Evolutionary conservation across 2,113 vertebrate species (phyloP), one percentile per base, ranked within the genome.

Genomic region (Paracanthobrama guichenoti): DNA sequence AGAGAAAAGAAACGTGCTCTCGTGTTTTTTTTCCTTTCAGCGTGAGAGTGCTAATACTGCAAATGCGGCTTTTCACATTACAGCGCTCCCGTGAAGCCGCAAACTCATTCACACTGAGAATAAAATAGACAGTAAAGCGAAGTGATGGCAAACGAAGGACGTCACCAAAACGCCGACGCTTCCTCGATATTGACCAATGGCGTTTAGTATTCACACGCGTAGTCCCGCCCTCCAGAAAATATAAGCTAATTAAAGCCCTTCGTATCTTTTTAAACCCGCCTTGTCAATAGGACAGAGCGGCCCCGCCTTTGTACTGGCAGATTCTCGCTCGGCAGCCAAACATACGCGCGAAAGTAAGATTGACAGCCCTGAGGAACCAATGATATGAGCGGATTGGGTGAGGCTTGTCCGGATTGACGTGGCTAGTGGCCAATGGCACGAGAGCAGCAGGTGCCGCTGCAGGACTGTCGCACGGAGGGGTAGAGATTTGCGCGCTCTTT

Each of bases 31-130:
- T 87, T 85, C 86, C 87, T 85, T 79, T 89, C 80, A 92, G 89
- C 86, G 78, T 88, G 73, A 75, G 66, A 82, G 62, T 62, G 80
- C 69, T 82, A 91, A 88, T 91, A 90, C 92, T 90, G 93, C 93
- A 93, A 93, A 94, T 93, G 94, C 93, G 93, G 93, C 90, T 94
- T 93, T 94, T 93, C 92, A 91, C 94, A 93, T 92, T 86, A 91
- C 92, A 93, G 82, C 89, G 92, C 90, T 92, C 88, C 69, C 82
- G 67, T 82, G 86, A 82, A 92, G 92, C 92, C 91, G 91, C 94
- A 92, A 88, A 90, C 91, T 91, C 92, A 87, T 90, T 84, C 90
- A 90, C 89, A 69, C 46, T 89, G 88, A 87, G 92, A 93, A 94
- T 94, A 92, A 93, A 92, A 88, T 59, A 83, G 89, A 86, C 84